phyloP scores from a whole-genome alignment of 1,140 invertebrate genomes.

The Neotoxoptera formosana region DNA sequence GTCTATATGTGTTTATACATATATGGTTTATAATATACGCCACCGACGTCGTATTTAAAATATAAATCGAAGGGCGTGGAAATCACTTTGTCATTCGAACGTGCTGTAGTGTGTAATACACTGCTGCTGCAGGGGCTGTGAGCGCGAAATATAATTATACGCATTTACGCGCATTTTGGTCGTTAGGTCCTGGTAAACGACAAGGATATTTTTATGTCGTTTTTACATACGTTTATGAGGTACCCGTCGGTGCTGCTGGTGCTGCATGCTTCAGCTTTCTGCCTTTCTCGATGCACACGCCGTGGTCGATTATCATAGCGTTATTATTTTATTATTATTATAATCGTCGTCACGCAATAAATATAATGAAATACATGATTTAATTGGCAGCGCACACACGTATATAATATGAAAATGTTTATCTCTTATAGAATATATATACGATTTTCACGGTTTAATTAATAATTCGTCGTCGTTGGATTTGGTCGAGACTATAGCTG shows the following conservation, averaged over 20 bases:
- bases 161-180: background rate
- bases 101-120: background rate
- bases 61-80: slow-evolving; percentile 56
- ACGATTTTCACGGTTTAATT: background rate
- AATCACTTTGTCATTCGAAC: slow-evolving; percentile 55
- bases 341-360: background rate
- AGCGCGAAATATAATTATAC: background rate
- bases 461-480: slow-evolving; percentile 30
- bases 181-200: background rate
- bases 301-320: background rate
- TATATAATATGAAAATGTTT: background rate
- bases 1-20: background rate
- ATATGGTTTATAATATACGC: background rate
- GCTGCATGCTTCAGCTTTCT: background rate
- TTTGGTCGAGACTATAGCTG: background rate
- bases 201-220: background rate
- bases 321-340: background rate
- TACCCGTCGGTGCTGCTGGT: background rate
- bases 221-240: background rate
- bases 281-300: background rate
- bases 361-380: background rate
- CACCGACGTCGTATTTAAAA: slow-evolving; percentile 23
- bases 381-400: background rate
- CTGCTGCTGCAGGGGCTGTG: background rate
- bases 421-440: background rate